Conservation (phyloP, 1,140 invertebrate species). For the Polypedilum vanderplanki region DNA sequence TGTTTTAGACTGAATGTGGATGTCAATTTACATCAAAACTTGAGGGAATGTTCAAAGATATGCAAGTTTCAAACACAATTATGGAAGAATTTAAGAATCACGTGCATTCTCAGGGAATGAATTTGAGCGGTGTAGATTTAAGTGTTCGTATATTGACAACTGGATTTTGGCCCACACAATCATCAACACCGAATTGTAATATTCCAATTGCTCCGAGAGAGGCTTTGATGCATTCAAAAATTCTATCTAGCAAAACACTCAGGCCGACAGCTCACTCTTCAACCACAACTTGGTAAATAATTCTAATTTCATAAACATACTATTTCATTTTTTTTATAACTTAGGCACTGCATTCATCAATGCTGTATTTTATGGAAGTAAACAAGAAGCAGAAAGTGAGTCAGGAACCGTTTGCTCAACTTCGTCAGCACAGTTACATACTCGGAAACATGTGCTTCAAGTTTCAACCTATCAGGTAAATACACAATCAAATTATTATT, state of each 20-base stretch:
- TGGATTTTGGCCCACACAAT: slow-evolving; percentile 97
- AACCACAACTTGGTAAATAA: slow-evolving; percentile 78
- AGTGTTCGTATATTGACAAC: slow-evolving; percentile 96
- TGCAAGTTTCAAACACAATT: slow-evolving; percentile 98
- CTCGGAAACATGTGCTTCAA: slow-evolving; percentile 89
- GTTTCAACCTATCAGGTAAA: slow-evolving; percentile 63
- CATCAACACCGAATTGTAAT: slow-evolving; percentile 84
- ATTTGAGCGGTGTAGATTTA: slow-evolving; percentile 75
- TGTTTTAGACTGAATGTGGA: slow-evolving; percentile 96
- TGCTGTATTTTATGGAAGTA: slow-evolving; percentile 82
- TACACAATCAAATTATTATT: not conserved
- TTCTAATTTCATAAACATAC: not conserved
- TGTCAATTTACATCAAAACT: slow-evolving; percentile 99
- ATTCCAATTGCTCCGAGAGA: slow-evolving; percentile 81
- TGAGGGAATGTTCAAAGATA: slow-evolving; percentile 99
- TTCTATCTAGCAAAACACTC: slow-evolving; percentile 98
- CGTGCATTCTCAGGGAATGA: slow-evolving; percentile 44
- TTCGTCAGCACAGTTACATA: slow-evolving; percentile 45
- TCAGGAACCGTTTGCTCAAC: slow-evolving; percentile 51
- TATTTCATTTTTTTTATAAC: slow-evolving; percentile 26
- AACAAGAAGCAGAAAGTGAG: slow-evolving; percentile 46
- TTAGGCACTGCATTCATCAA: slow-evolving; percentile 88
- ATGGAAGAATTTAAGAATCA: slow-evolving; percentile 97
- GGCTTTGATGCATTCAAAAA: slow-evolving; percentile 94
- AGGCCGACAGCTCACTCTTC: slow-evolving; percentile 91